These are phyloP conservation scores for Goniozus legneri DNA, from an alignment of 1,140 invertebrate species.

Conservation along the genomic window DNA sequence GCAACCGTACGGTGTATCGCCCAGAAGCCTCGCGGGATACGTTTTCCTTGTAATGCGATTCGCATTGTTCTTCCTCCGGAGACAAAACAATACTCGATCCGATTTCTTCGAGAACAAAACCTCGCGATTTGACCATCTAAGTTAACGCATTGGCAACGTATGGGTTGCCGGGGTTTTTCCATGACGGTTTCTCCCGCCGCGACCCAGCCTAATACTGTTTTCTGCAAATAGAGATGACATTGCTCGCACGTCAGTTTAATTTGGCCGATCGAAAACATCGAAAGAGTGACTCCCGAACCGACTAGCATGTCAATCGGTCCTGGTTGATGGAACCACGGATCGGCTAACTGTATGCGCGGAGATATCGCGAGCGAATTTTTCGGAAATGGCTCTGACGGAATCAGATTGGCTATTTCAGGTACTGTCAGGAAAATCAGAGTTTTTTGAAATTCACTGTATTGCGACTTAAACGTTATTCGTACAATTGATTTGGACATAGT, in stretches of 20 bases:
- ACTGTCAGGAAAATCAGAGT: conserved; percentile 1
- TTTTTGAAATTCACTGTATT: not conserved
- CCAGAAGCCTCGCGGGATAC: conserved; percentile 15
- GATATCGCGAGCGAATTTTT: not conserved
- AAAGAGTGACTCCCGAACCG: not conserved
- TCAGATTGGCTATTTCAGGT: not conserved
- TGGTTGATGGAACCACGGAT: conserved; percentile 7
- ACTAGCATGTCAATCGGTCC: conserved; percentile 6
- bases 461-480: not conserved
- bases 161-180: not conserved
- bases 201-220: not conserved
- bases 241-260: not conserved
- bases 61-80: conserved; percentile 8
- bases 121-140: not conserved
- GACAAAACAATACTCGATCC: not conserved
- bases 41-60: conserved; percentile 3
- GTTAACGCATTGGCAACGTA: not conserved
- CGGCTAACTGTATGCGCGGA: conserved; percentile 3
- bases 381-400: conserved; percentile 4
- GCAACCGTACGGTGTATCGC: conserved; percentile 35
- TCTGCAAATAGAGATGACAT: not conserved
- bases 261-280: conserved; percentile 1
- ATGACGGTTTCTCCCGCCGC: not conserved
- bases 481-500: not conserved
- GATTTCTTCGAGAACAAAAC: conserved; percentile 12